phyloP scores from a whole-genome alignment of 1,140 invertebrate species.

The Chlorops oryzae region DNA sequence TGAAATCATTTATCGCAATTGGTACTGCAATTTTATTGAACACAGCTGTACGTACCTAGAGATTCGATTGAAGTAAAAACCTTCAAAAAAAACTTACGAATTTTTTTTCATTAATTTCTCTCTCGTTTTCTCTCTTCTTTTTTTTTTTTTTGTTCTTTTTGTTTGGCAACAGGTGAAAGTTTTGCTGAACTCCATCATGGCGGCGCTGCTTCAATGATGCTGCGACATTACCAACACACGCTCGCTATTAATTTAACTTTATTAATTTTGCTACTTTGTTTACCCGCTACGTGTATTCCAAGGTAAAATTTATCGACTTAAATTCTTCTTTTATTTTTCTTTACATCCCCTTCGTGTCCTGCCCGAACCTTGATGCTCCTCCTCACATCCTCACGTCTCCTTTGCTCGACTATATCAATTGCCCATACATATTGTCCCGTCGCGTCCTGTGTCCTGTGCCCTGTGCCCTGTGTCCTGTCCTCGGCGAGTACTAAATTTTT shows the following conservation, averaged over 20 bases:
- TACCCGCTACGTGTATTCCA: too few species aligned
- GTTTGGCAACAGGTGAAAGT: slow-evolving; percentile 53
- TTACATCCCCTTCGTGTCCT: too few species aligned
- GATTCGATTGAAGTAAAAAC: background rate
- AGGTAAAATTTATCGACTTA: too few species aligned
- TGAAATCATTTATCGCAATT: background rate
- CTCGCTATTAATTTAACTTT: slow-evolving; percentile 6
- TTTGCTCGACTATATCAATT: too few species aligned
- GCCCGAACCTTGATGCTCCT: too few species aligned
- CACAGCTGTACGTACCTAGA: background rate
- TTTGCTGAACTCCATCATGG: slow-evolving; percentile 58
- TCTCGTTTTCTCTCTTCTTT: background rate
- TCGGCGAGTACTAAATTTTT: too few species aligned
- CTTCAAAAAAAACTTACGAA: background rate
- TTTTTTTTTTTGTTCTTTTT: background rate
- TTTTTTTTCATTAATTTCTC: background rate
- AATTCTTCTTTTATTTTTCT: too few species aligned
- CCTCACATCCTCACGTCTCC: too few species aligned
- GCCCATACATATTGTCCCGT: too few species aligned
- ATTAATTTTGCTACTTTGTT: background rate
- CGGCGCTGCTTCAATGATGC: slow-evolving; percentile 13
- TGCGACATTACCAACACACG: slow-evolving; percentile 4
- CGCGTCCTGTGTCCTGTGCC: too few species aligned
- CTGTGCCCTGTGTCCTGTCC: too few species aligned
- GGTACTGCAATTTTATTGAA: background rate